These are phyloP conservation scores for Nannospalax galili DNA, from an alignment of 2,113 vertebrate genomes.

Conservation along the genomic window DNA sequence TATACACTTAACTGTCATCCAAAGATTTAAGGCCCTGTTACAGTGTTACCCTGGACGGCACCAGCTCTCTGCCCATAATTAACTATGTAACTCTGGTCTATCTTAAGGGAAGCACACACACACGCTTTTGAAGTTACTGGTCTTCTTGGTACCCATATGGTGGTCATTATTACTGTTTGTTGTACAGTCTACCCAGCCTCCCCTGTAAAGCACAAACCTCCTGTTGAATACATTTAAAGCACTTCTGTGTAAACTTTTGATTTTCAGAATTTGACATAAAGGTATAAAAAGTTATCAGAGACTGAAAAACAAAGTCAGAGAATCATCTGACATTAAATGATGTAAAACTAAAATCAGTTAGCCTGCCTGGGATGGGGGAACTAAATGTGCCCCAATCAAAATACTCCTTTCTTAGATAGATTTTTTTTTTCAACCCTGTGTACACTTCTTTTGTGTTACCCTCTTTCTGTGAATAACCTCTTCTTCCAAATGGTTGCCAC, in stretches of 20 bases:
- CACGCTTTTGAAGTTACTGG: background rate
- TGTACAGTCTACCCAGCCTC: background rate
- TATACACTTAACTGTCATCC: background rate
- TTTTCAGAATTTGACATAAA: conserved; percentile 11
- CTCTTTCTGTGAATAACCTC: background rate
- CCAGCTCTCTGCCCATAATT: background rate
- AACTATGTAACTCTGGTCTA: background rate
- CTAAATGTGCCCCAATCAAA: background rate
- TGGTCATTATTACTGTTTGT: background rate
- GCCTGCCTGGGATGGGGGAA: background rate
- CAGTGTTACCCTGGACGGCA: background rate
- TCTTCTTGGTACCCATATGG: background rate
- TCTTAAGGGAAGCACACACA: background rate
- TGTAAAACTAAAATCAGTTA: background rate
- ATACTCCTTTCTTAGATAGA: background rate
- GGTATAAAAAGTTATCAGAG: background rate
- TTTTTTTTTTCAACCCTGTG: background rate
- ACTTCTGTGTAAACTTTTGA: background rate
- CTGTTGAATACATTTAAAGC: background rate
- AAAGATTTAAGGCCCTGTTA: background rate
- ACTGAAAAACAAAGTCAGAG: background rate
- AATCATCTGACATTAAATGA: conserved; percentile 17
- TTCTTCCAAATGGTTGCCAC: background rate
- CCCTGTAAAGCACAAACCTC: background rate
- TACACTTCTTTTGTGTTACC: background rate